Evolutionary conservation across 2,888 invertebrate species (phyloP).

Genomic region (Imbricaverruca yamaguchii): DNA sequence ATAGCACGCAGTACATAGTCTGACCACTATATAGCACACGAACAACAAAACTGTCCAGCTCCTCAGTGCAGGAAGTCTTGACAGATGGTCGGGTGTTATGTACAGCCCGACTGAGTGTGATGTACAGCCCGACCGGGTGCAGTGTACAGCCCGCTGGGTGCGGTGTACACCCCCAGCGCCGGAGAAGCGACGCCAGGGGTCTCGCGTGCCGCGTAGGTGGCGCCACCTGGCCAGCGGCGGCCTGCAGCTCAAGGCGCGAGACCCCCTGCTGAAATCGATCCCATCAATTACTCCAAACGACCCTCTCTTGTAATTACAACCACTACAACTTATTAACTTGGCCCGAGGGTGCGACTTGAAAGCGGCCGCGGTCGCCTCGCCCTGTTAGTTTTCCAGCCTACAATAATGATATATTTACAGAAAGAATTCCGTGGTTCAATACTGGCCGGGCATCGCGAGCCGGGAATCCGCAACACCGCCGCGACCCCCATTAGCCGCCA

Average conservation of each 20-base stretch:
- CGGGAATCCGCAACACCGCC: background rate
- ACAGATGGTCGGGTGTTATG: too few species aligned
- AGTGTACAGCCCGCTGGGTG: too few species aligned
- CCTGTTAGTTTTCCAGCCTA: constrained; percentile 14
- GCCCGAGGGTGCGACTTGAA: background rate
- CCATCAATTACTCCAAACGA: constrained; percentile 1
- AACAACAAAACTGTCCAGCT: too few species aligned
- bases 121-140: too few species aligned
- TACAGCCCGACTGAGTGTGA: too few species aligned
- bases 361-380: background rate
- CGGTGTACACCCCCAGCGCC: background rate
- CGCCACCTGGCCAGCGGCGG: background rate
- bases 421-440: background rate
- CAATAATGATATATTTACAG: constrained; percentile 16
- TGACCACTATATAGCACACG: too few species aligned
- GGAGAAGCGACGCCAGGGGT: background rate
- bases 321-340: background rate
- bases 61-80: too few species aligned
- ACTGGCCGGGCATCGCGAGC: background rate
- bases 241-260: too few species aligned
- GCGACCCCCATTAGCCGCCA: background rate
- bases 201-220: background rate
- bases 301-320: constrained; percentile 18
- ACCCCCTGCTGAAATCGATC: background rate
- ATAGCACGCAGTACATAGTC: too few species aligned